Conservation (phyloP, 2,888 invertebrate genomes). For the Habroteleia sp. region DNA sequence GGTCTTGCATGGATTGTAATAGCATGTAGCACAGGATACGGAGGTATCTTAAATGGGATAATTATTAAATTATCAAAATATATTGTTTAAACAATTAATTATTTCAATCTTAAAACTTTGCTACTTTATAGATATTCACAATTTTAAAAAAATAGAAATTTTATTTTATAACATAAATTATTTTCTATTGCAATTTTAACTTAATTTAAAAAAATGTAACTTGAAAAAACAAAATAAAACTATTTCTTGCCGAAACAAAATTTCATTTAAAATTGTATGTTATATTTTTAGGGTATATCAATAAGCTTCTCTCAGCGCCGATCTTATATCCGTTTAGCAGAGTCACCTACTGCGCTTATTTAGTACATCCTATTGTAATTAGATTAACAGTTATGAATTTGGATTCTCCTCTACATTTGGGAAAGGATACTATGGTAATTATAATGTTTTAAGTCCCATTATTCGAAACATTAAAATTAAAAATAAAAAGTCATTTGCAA, state of each 20-base stretch:
- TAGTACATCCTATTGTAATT: slow-evolving; percentile 92
- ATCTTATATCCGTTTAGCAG: slow-evolving; percentile 92
- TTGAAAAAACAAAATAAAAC: no score
- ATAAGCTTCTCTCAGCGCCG: slow-evolving; percentile 87
- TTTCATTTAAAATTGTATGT: no score
- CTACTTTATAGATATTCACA: no score
- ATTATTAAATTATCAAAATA: not conserved
- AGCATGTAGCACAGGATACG: slow-evolving; percentile 92
- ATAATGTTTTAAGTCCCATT: not conserved
- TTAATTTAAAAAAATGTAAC: no score
- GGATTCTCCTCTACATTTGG: slow-evolving; percentile 91
- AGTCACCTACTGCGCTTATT: slow-evolving; percentile 93
- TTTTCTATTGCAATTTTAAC: not conserved
- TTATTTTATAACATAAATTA: slow-evolving; percentile 1
- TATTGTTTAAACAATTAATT: no score
- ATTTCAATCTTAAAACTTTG: no score
- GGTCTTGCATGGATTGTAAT: slow-evolving; percentile 91
- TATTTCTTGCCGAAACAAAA: no score
- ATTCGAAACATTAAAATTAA: no score
- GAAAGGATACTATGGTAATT: slow-evolving; percentile 87
- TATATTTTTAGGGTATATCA: slow-evolving; percentile 83
- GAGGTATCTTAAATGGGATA: slow-evolving; percentile 82
- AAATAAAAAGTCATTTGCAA: not conserved
- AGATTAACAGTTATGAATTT: slow-evolving; percentile 90
- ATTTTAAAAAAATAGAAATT: no score